Evolutionary conservation across 2,888 invertebrate genomes (phyloP), one percentile per base, ranked within the genome.

Genomic region (Neoscelio sp.): DNA sequence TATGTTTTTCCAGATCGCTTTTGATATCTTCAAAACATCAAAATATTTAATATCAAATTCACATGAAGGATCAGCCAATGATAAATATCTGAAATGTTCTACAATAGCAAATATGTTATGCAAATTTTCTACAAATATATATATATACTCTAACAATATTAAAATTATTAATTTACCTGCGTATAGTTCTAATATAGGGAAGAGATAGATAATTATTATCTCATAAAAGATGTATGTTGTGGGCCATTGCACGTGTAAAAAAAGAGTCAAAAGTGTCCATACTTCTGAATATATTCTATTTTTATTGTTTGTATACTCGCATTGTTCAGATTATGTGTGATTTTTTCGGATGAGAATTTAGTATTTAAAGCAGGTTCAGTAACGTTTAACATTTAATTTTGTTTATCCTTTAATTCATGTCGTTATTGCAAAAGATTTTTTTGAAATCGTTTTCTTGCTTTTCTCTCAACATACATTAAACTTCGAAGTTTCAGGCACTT

Each of bases 41-140:
- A 90, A 97, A 97, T 8, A 94, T 96, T 35, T 93, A 95, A 26
- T 91, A 93, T 74, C 95, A 96, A 91, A 88, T 96, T 26, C 92
- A 91, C 85, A 93, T 93, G 91, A 94, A 93, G 88, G 81, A 79
- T 35, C 15, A 12, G 26, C 35, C 8, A 48, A 12, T 12, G 64
- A 33, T 17, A 38, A 35, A 33, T 64, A 64, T 38, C 35, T 64
- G 38, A 17, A 48, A 48, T 33, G 6, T 33, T n/a, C n/a, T n/a
- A n/a, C n/a, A n/a, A n/a, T n/a, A n/a, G n/a, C n/a, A 6, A 33
- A 33, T 33, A n/a, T 33, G 33, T 3, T n/a, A n/a, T 33, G 2
- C n/a, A 33, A 33, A 33, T 33, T 7, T n/a, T 2, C 10, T 7
- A 33, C n/a, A 7, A 33, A 33, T n/a, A n/a, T 7, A n/a, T 33